phyloP scores from a whole-genome alignment of 2,113 vertebrate genomes.

The Neomonachus schauinslandi region DNA sequence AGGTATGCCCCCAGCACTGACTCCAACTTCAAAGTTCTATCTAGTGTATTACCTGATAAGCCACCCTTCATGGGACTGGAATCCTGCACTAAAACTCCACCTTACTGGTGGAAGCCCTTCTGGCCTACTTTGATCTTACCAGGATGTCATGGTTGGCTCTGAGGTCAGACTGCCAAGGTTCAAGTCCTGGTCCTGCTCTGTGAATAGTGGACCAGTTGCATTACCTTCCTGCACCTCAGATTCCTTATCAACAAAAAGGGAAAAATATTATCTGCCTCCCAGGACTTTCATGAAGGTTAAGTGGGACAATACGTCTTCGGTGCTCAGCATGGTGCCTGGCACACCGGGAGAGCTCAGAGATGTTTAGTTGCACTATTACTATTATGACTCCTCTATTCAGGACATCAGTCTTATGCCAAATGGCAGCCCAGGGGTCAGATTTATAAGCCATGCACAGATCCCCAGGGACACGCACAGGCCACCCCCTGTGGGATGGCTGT shows the following conservation, averaged over 20 bases:
- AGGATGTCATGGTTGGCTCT: neutral
- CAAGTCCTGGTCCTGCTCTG: neutral
- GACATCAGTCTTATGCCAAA: neutral
- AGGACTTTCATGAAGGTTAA: neutral
- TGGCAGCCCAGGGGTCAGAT: neutral
- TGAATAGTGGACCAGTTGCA: neutral
- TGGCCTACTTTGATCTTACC: neutral
- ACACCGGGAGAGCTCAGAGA: neutral
- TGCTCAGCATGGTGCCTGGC: neutral
- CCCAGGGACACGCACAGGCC: neutral
- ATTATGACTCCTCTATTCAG: neutral
- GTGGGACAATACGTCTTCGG: neutral
- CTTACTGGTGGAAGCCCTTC: neutral
- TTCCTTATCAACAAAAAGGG: neutral
- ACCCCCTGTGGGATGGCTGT: neutral
- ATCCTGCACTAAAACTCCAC: neutral
- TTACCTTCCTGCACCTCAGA: neutral
- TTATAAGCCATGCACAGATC: neutral
- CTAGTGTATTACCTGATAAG: neutral
- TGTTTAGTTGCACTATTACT: neutral
- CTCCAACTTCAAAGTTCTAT: neutral
- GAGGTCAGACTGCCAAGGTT: neutral
- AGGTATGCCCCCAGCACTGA: neutral
- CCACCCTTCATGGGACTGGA: neutral
- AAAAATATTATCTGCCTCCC: neutral